Conservation (phyloP, 92 coral and sea anemone genomes). For the Zoanthus sansibaricus region DNA sequence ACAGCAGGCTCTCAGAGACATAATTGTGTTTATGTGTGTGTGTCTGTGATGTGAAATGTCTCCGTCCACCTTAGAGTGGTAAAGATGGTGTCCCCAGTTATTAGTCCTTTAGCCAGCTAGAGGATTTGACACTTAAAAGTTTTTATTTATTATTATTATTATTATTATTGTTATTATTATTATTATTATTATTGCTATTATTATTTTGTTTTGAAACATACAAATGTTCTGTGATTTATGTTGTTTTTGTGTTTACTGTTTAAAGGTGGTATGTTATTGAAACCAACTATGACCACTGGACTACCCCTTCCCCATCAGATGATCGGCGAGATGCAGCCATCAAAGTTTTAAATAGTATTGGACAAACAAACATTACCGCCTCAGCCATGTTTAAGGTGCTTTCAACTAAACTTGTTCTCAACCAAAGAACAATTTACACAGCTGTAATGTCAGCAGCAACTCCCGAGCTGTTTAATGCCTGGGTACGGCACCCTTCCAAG, state of each 20-base stretch:
- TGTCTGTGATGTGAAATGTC: too few species aligned
- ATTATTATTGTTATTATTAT: neutral
- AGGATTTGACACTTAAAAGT: too few species aligned
- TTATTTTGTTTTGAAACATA: neutral
- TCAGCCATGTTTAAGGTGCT: slow-evolving; percentile 74
- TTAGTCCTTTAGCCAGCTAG: too few species aligned
- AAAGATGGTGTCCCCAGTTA: too few species aligned
- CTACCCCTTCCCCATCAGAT: slow-evolving; percentile 86
- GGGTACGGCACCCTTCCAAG: slow-evolving; percentile 70
- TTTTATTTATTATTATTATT: too few species aligned
- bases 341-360: slow-evolving; percentile 73
- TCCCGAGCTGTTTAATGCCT: slow-evolving; percentile 80
- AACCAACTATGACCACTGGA: slow-evolving; percentile 98
- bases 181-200: neutral
- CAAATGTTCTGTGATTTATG: too few species aligned
- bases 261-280: slow-evolving; percentile 92
- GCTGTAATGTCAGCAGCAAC: slow-evolving; percentile 82
- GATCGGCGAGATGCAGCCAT: slow-evolving; percentile 86
- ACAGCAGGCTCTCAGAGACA: too few species aligned
- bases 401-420: slow-evolving; percentile 75
- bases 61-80: too few species aligned
- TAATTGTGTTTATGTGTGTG: too few species aligned
- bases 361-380: slow-evolving; percentile 72
- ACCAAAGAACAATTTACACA: slow-evolving; percentile 74
- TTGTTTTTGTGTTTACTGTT: neutral